Evolutionary conservation across 2,888 invertebrate species (phyloP).

Genomic region (Lasioglossum vierecki): DNA sequence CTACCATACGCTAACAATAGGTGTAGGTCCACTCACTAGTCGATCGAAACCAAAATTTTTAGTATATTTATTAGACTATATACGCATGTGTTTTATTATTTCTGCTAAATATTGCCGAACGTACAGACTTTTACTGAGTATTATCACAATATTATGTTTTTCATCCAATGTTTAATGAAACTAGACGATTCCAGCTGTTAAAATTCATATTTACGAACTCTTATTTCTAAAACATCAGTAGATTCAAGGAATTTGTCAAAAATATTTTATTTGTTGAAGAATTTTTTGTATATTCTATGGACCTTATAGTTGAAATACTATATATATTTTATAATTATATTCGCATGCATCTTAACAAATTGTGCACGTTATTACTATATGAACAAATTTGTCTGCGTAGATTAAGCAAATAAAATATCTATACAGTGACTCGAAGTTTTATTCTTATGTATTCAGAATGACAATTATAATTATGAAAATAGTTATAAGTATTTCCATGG

Average conservation of each 20-base stretch:
- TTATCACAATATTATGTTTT: not conserved
- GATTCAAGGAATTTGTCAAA: not conserved
- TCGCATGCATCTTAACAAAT: not conserved
- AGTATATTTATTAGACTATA: not conserved
- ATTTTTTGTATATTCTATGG: not conserved
- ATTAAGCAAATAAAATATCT: slow-evolving; percentile 34
- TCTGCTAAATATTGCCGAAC: not conserved
- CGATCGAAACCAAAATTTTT: not conserved
- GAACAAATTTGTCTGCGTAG: slow-evolving; percentile 9
- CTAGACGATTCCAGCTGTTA: not conserved
- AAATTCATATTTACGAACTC: not conserved
- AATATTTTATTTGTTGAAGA: not conserved
- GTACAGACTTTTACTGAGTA: not conserved
- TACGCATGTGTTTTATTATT: not conserved
- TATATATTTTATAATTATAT: not conserved
- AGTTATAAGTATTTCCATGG: not conserved
- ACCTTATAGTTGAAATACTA: not conserved
- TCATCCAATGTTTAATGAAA: not conserved
- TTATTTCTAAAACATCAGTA: not conserved
- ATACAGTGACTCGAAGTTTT: not conserved
- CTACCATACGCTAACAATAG: not conserved
- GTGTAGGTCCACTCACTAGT: not conserved
- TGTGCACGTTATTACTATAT: slow-evolving; percentile 17
- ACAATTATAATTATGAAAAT: not conserved
- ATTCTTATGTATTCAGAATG: not conserved